phyloP scores from a whole-genome alignment of 2,888 invertebrate genomes.

The Troides oblongomaculatus region DNA sequence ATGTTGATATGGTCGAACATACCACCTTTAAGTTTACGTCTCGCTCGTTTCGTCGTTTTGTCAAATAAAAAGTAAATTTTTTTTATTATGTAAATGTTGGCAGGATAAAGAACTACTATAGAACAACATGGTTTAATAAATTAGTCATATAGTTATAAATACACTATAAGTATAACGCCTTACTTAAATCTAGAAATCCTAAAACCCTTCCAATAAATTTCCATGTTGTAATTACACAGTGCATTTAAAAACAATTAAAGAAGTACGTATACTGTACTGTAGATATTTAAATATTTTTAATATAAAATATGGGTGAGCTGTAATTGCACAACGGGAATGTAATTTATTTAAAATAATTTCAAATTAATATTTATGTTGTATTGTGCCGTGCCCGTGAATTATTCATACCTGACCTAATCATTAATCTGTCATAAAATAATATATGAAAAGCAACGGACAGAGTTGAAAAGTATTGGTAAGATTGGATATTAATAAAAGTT shows the following conservation, averaged over 20 bases:
- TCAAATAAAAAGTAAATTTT: not conserved
- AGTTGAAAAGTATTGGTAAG: not conserved
- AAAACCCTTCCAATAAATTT: no score
- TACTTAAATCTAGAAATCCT: no score
- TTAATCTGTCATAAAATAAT: conserved; percentile 26
- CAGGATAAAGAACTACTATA: not conserved
- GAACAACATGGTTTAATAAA: not conserved
- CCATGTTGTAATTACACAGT: no score
- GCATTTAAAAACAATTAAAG: no score
- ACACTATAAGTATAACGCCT: no score
- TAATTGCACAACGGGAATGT: conserved; percentile 9
- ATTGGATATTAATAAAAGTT: no score
- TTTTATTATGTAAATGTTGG: not conserved
- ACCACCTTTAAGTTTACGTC: no score
- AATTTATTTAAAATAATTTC: conserved; percentile 19
- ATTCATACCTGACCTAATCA: conserved; percentile 22
- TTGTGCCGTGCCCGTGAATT: conserved; percentile 22
- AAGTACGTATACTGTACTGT: not conserved
- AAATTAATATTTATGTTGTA: conserved; percentile 20
- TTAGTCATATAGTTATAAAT: no score
- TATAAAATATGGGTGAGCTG: not conserved
- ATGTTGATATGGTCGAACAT: no score
- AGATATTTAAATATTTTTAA: not conserved
- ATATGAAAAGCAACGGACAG: conserved; percentile 6
- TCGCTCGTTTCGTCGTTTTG: no score